Conservation (phyloP, 2,888 invertebrate species). For the Hirtodrosophila histrioides region DNA sequence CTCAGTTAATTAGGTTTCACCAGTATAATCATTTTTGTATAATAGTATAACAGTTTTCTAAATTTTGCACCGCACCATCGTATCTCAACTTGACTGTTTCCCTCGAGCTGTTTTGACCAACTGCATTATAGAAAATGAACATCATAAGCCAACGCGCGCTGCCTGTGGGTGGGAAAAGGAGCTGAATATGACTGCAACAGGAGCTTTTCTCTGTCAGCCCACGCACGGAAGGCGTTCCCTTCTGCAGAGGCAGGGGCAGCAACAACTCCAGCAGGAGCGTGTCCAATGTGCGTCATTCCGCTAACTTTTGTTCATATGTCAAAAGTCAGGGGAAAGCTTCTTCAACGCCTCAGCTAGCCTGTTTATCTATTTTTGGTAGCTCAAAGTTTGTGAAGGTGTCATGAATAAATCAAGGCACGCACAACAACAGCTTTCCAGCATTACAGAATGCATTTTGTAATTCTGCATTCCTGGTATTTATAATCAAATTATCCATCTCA, state of each 20-base stretch:
- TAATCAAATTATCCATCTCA: conserved; percentile 1
- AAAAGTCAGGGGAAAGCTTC: conserved; percentile 48
- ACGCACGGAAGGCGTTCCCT: conserved; percentile 2
- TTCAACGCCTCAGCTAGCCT: neutral
- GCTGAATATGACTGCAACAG: conserved; percentile 2
- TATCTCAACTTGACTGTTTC: neutral
- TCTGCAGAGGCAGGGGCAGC: conserved; percentile 17
- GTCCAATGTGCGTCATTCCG: conserved; percentile 35
- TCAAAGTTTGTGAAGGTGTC: conserved; percentile 39
- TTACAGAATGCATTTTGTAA: too few species aligned
- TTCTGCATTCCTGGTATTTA: too few species aligned
- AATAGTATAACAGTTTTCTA: conserved; percentile 2
- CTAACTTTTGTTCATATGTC: conserved; percentile 37
- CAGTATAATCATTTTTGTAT: conserved; percentile 7
- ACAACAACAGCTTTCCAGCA: too few species aligned
- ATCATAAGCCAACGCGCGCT: neutral
- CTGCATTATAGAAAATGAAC: conserved; percentile 2
- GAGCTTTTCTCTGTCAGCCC: conserved; percentile 23
- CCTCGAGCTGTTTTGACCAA: conserved; percentile 9
- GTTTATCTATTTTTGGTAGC: conserved; percentile 53
- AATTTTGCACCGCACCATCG: neutral
- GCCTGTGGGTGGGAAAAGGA: neutral
- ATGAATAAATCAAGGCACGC: conserved; percentile 12
- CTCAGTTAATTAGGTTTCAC: too few species aligned
- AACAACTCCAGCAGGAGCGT: conserved; percentile 2